These are phyloP conservation scores for Fregetta grallaria DNA, from an alignment of 2,113 vertebrate genomes.

Conservation along the genomic window DNA sequence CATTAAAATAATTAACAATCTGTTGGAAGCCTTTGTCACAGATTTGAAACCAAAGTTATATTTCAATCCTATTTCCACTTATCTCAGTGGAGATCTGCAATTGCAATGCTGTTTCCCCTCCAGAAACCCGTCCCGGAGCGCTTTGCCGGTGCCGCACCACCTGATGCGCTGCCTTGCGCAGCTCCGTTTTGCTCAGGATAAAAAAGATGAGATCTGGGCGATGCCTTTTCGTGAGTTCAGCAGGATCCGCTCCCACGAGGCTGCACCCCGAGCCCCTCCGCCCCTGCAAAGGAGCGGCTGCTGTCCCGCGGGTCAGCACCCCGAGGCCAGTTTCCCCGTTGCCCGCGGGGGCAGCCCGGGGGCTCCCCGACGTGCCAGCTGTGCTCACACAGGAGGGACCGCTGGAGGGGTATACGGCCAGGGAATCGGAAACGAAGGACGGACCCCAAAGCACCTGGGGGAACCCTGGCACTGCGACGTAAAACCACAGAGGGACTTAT, in stretches of 20 bases:
- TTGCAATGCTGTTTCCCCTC: background rate
- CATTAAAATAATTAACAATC: background rate
- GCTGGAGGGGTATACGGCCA: background rate
- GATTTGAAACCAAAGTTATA: background rate
- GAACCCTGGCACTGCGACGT: rapidly evolving
- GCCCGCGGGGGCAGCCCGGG: background rate
- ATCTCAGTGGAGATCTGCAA: background rate
- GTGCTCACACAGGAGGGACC: background rate
- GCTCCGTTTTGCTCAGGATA: background rate
- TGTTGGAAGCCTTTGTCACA: background rate
- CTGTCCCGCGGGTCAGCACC: background rate
- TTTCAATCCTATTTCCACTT: background rate
- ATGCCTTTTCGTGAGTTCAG: no score
- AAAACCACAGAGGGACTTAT: background rate
- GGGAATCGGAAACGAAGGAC: background rate
- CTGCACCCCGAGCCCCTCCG: background rate
- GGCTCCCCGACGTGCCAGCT: rapidly evolving
- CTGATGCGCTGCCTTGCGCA: background rate
- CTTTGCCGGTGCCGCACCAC: background rate
- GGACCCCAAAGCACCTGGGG: background rate
- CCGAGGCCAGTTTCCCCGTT: background rate
- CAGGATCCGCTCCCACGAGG: background rate
- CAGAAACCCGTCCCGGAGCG: rapidly evolving
- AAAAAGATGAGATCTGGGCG: no score
- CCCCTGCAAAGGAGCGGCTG: background rate